Evolutionary conservation across 2,113 vertebrate genomes (phyloP).

Genomic region (Scomber scombrus): DNA sequence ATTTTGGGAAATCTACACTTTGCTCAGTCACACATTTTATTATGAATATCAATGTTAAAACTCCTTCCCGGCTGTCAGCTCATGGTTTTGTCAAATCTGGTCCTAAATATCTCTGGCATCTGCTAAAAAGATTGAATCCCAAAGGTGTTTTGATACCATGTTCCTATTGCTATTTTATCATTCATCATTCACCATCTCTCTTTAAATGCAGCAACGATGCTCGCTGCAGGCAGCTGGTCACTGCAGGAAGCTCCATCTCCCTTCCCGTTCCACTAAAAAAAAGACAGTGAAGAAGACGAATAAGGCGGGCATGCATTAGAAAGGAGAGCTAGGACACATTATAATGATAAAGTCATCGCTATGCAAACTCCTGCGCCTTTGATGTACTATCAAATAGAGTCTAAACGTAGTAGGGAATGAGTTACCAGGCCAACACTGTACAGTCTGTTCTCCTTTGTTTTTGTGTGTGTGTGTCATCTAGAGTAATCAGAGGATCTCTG

Average conservation of each 20-base stretch:
- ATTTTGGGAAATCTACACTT: background rate
- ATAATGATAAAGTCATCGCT: constrained; percentile 15
- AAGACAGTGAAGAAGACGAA: constrained; percentile 56
- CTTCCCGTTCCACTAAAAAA: constrained; percentile 28
- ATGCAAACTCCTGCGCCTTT: constrained; percentile 12
- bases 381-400: background rate
- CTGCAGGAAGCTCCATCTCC: constrained; percentile 37
- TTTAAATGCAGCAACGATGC: constrained; percentile 24
- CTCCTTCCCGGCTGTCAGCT: background rate
- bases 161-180: background rate
- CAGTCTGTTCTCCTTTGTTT: background rate
- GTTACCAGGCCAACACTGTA: background rate
- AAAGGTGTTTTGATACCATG: background rate
- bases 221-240: constrained; percentile 28
- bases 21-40: no score
- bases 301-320: constrained; percentile 12
- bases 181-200: constrained; percentile 1
- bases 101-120: constrained; percentile 22
- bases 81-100: constrained; percentile 11
- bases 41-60: no score
- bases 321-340: constrained; percentile 1
- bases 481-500: constrained; percentile 28
- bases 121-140: background rate
- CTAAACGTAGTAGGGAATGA: no score
- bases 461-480: constrained; percentile 13